phyloP scores from a whole-genome alignment of 2,888 invertebrate genomes.

The Apamea monoglypha region DNA sequence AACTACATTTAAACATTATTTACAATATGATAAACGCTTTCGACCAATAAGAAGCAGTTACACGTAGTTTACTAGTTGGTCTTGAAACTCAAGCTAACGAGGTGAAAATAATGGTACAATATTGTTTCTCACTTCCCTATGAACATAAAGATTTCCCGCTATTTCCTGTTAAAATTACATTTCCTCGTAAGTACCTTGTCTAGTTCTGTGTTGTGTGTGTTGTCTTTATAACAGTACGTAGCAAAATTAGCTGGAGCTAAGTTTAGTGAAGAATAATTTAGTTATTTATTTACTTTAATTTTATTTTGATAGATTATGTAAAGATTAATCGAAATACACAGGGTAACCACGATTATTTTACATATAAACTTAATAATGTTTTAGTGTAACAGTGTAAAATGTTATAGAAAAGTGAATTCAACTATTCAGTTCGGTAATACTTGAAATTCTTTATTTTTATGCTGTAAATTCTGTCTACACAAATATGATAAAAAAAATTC shows the following conservation, averaged over 20 bases:
- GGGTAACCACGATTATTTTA: slow-evolving; percentile 46
- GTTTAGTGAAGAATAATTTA: slow-evolving; percentile 6
- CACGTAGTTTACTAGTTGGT: slow-evolving; percentile 60
- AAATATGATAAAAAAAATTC: slow-evolving; percentile 38
- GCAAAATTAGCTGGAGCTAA: slow-evolving; percentile 15
- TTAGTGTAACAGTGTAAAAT: slow-evolving; percentile 60
- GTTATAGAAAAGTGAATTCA: slow-evolving; percentile 56
- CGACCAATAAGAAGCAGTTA: slow-evolving; percentile 57
- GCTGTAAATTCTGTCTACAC: slow-evolving; percentile 30
- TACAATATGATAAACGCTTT: slow-evolving; percentile 64
- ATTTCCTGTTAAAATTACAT: slow-evolving; percentile 3
- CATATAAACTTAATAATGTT: slow-evolving; percentile 49
- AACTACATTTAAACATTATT: slow-evolving; percentile 69
- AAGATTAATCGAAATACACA: slow-evolving; percentile 36
- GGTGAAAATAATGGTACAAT: slow-evolving; percentile 24
- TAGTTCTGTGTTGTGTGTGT: slow-evolving; percentile 48
- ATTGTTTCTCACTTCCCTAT: slow-evolving; percentile 31
- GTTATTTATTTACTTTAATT: slow-evolving; percentile 21
- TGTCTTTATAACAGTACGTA: slow-evolving; percentile 15
- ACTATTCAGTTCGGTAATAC: slow-evolving; percentile 25
- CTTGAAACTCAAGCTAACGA: slow-evolving; percentile 53
- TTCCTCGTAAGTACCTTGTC: slow-evolving; percentile 40
- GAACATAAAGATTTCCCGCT: slow-evolving; percentile 18
- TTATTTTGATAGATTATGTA: slow-evolving; percentile 22
- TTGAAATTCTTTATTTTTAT: slow-evolving; percentile 22